phyloP scores from a whole-genome alignment of 2,113 vertebrate species.

The Axis porcinus region DNA sequence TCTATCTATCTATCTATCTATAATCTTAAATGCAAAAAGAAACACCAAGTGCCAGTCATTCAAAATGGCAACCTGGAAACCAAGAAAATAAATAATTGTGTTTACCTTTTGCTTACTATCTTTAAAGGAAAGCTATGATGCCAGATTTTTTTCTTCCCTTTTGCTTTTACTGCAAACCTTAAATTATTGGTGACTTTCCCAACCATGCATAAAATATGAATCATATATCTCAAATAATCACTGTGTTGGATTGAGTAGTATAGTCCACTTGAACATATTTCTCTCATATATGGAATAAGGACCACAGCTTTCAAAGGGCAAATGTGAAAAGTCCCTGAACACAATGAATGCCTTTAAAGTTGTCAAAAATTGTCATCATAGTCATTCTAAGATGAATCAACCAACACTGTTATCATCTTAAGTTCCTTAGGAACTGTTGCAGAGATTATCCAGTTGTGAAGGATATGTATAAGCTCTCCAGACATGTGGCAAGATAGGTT shows the following conservation, averaged over 20 bases:
- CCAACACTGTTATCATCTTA: neutral
- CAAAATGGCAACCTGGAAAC: neutral
- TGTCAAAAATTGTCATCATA: neutral
- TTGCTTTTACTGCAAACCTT: neutral
- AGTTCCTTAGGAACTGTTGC: neutral
- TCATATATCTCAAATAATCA: neutral
- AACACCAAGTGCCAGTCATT: neutral
- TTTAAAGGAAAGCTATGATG: neutral
- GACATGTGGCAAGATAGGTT: neutral
- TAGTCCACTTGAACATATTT: neutral
- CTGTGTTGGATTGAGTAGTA: neutral
- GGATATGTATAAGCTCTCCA: neutral
- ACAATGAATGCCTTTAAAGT: neutral
- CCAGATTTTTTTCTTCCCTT: neutral
- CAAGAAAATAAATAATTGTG: neutral
- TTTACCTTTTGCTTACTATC: neutral
- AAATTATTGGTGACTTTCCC: neutral
- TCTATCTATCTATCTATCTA: neutral
- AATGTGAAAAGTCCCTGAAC: neutral
- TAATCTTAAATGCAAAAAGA: neutral
- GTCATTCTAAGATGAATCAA: neutral
- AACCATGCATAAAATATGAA: neutral
- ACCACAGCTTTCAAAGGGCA: neutral
- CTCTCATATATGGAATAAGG: neutral
- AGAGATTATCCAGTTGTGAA: neutral